Evolutionary conservation across 2,888 invertebrate genomes (phyloP), one percentile per base, ranked within the genome.

Genomic region (Palloptera scutellata): DNA sequence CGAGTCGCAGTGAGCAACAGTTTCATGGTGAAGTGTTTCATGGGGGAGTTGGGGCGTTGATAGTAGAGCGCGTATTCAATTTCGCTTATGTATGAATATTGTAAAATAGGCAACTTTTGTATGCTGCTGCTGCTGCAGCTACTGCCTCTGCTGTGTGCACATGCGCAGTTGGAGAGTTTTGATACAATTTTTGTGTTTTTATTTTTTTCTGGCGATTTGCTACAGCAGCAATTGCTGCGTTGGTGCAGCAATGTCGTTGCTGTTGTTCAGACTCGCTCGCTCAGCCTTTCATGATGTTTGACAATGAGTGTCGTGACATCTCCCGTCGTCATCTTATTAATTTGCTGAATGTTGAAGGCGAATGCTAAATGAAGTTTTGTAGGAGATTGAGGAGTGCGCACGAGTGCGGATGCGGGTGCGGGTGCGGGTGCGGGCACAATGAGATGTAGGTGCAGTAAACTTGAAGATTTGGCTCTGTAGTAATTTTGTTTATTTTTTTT

Each of bases 261-360:
- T 66, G 67, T 62, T 66, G n/a, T n/a, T n/a, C n/a, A n/a, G n/a
- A n/a, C n/a, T n/a, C n/a, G n/a, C n/a, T 69, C 66, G 54, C 58
- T 67, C 60, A 57, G 51, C 60, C 59, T 51, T 48, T 51, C 54
- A 61, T 67, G 70, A 70, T 69, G 70, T 69, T 65, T 70, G 65
- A 65, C 74, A 67, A 68, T 67, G 65, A 68, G 71, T 70, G 70
- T 75, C 75, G 75, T 83, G 83, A 83, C 81, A 81, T 83, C 81
- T 81, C 81, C 77, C 77, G 79, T 77, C 77, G 78, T 76, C 77
- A 76, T 75, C 75, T 77, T 76, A 77, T 77, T 77, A 77, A 78
- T 78, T 78, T 78, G 78, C 72, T 66, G 42, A 68, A 69, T 70
- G 71, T 30, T 30, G 30, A 30, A 30, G 2, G 30, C 30, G 30